Percentiles rank a stretch among this genome's conserved stretches.
phyloP scores from a whole-genome alignment of 2,113 vertebrate genomes.

The Anhinga anhinga region DNA sequence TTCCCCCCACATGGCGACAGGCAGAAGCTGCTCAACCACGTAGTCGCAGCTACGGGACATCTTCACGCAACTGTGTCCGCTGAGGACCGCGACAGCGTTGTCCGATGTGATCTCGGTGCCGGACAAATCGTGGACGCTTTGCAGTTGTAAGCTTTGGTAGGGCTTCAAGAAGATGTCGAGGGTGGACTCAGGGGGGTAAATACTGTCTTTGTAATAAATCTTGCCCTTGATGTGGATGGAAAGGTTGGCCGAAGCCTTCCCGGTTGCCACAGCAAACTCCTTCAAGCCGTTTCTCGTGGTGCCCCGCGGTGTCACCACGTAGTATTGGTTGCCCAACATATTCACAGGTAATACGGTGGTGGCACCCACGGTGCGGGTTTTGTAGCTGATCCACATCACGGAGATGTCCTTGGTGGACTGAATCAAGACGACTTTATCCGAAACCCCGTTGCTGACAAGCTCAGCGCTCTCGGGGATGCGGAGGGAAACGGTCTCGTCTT shows the following conservation, averaged over 20 bases:
- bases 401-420: slow-evolving; percentile 61
- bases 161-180: slow-evolving; percentile 57
- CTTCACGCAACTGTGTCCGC: slow-evolving; percentile 72
- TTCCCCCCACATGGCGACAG: slow-evolving; percentile 63
- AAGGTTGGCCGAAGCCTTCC: slow-evolving; percentile 26
- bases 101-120: slow-evolving; percentile 55
- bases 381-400: background rate
- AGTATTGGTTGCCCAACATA: slow-evolving; percentile 73
- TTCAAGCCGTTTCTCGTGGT: background rate
- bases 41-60: slow-evolving; percentile 44
- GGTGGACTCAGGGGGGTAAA: background rate
- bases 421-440: slow-evolving; percentile 53
- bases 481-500: accelerated
- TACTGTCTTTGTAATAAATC: background rate
- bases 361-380: background rate
- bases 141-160: slow-evolving; percentile 71
- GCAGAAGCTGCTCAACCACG: slow-evolving; percentile 78
- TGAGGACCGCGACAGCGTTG: slow-evolving; percentile 56
- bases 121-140: slow-evolving; percentile 49
- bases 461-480: slow-evolving; percentile 12
- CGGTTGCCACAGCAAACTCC: slow-evolving; percentile 68
- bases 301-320: slow-evolving; percentile 63
- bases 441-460: background rate
- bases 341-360: background rate
- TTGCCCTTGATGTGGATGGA: background rate